These are phyloP conservation scores for Danaus chrysippus DNA, from an alignment of 2,888 invertebrate genomes.

Conservation along the genomic window DNA sequence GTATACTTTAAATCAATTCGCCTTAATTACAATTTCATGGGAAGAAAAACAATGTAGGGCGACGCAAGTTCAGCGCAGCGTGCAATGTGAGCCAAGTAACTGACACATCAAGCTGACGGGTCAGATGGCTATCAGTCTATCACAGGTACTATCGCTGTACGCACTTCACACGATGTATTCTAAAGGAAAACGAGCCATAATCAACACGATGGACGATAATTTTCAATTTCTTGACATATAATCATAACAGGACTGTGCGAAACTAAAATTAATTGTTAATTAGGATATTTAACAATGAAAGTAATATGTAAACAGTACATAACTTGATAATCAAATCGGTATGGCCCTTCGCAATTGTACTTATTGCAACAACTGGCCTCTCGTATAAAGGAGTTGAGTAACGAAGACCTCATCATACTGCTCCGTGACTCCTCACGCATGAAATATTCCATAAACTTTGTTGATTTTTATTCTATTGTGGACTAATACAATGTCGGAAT, in stretches of 20 bases:
- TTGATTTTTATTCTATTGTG: slow-evolving; percentile 23
- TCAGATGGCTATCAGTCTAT: slow-evolving; percentile 56
- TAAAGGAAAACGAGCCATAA: slow-evolving; percentile 14
- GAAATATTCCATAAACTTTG: slow-evolving; percentile 27
- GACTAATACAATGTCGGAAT: slow-evolving; percentile 11
- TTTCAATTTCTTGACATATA: background rate
- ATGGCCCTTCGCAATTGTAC: slow-evolving; percentile 33
- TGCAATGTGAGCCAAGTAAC: slow-evolving; percentile 63
- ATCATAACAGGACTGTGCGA: no score
- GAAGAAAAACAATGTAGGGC: slow-evolving; percentile 47
- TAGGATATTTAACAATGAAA: slow-evolving; percentile 4
- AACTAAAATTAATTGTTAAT: background rate
- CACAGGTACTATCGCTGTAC: slow-evolving; percentile 26
- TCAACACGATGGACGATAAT: slow-evolving; percentile 6
- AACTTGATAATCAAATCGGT: slow-evolving; percentile 19
- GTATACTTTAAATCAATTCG: slow-evolving; percentile 5
- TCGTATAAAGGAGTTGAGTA: slow-evolving; percentile 23
- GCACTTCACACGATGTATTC: slow-evolving; percentile 32
- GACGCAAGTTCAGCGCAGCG: slow-evolving; percentile 55
- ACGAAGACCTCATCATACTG: slow-evolving; percentile 18
- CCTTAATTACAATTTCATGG: slow-evolving; percentile 37
- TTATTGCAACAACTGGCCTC: slow-evolving; percentile 29
- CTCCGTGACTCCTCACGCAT: slow-evolving; percentile 23
- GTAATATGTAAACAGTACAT: slow-evolving; percentile 7
- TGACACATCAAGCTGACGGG: slow-evolving; percentile 54